A percentile compares a stretch with the other conserved stretches of the same genome.
Evolutionary conservation across 1,140 invertebrate species (phyloP).

Genomic region (Lasioglossum albipes): DNA sequence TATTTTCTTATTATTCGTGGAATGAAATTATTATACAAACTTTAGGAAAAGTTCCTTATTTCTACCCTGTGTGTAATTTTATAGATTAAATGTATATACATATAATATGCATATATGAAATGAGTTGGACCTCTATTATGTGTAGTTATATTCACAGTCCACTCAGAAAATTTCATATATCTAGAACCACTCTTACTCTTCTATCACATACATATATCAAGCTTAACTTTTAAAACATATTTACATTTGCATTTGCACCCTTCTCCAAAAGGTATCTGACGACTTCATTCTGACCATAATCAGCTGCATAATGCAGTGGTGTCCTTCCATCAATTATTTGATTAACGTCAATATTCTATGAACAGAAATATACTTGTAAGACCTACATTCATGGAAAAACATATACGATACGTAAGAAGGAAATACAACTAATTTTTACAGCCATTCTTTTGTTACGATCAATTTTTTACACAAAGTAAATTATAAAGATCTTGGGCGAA

Average conservation of each 20-base stretch:
- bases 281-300: slow-evolving; percentile 96
- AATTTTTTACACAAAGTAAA: neutral
- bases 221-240: slow-evolving; percentile 8
- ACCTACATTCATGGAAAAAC: neutral
- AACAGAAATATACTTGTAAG: slow-evolving; percentile 49
- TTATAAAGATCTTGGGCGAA: neutral
- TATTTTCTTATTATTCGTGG: too few relatives aligned
- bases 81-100: too few relatives aligned
- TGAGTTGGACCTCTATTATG: neutral
- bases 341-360: slow-evolving; percentile 91
- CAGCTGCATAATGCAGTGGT: slow-evolving; percentile 94
- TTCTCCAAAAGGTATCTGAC: slow-evolving; percentile 92
- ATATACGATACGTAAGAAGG: neutral
- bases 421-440: neutral
- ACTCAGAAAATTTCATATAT: neutral
- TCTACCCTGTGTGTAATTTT: too few relatives aligned
- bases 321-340: slow-evolving; percentile 91
- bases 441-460: too few relatives aligned
- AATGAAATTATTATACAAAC: too few relatives aligned
- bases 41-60: too few relatives aligned
- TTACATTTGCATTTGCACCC: slow-evolving; percentile 96
- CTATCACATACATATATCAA: neutral
- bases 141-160: neutral
- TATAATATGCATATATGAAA: too few relatives aligned
- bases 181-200: neutral